phyloP scores from a whole-genome alignment of 2,797 vertebrate genomes.

The Helicolenus hilgendorfi region DNA sequence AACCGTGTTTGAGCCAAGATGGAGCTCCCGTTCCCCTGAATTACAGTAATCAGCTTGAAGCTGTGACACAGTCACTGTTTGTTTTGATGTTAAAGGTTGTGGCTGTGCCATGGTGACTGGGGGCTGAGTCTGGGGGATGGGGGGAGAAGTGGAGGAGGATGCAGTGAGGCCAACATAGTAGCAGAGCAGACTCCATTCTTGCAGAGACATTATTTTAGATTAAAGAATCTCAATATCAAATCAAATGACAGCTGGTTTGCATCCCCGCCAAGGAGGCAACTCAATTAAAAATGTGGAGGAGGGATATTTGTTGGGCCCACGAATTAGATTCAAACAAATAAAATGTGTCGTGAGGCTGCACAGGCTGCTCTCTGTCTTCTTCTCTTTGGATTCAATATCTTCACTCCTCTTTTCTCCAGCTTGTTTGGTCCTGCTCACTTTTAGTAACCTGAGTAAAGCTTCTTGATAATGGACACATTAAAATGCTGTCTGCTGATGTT shows the following conservation, averaged over 20 bases:
- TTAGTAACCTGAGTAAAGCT: neutral
- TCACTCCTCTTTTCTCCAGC: neutral
- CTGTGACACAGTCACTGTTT: conserved; percentile 34
- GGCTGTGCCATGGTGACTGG: conserved; percentile 24
- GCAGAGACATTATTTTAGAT: conserved; percentile 9
- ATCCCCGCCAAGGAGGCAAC: conserved; percentile 28
- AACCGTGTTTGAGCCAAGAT: neutral
- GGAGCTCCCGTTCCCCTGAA: neutral
- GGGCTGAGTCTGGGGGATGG: neutral
- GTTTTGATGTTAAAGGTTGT: conserved; percentile 54
- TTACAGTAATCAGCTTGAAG: conserved; percentile 20
- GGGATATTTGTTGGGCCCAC: conserved; percentile 1
- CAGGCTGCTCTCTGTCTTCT: neutral
- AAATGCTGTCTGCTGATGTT: neutral
- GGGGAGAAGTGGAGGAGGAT: neutral
- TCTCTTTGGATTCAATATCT: neutral
- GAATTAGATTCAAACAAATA: conserved; percentile 42
- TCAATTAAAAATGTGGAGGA: conserved; percentile 22
- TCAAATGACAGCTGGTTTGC: conserved; percentile 58
- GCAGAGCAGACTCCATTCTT: neutral
- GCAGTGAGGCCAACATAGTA: neutral
- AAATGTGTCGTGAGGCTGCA: conserved; percentile 23
- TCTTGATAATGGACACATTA: neutral
- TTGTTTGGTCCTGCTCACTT: neutral
- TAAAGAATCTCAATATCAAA: conserved; percentile 24